Evolutionary conservation across 2,888 invertebrate genomes (phyloP).

Genomic region (Pegoplata infirma): DNA sequence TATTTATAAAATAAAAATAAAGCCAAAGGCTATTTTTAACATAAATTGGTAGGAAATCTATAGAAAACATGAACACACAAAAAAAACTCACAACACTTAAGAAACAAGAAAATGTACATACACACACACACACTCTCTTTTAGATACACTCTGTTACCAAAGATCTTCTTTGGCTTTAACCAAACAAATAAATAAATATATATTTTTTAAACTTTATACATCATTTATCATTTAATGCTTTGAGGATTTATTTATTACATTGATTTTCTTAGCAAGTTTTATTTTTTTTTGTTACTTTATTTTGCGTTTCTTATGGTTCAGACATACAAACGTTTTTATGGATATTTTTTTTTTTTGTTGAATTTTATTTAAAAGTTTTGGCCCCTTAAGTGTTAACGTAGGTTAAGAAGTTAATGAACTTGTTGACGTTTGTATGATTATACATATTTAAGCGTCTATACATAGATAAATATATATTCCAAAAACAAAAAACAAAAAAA

Average conservation of each 20-base stretch:
- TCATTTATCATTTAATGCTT: conserved; percentile 58
- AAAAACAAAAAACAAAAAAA: background rate
- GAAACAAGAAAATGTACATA: background rate
- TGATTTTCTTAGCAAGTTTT: background rate
- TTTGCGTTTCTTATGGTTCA: background rate
- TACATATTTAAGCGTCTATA: background rate
- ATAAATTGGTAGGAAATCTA: conserved; percentile 37
- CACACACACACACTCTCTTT: too few relatives aligned
- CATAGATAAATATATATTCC: background rate
- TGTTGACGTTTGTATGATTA: conserved; percentile 69
- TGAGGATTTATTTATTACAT: conserved; percentile 58
- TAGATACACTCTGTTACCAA: too few relatives aligned
- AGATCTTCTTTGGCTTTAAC: background rate
- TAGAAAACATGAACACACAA: conserved; percentile 16
- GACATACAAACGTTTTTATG: background rate
- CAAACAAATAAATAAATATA: background rate
- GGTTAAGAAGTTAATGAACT: conserved; percentile 75
- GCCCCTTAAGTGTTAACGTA: conserved; percentile 64
- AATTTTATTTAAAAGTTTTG: conserved; percentile 43
- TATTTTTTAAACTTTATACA: conserved; percentile 40
- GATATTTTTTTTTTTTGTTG: background rate
- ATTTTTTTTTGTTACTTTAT: too few relatives aligned
- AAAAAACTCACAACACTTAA: background rate
- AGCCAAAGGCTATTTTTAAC: conserved; percentile 60
- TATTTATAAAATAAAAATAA: conserved; percentile 7